A percentile compares a stretch with the other conserved stretches of the same genome.
Conservation (phyloP, 1,140 invertebrate genomes). For the Dendrolimus punctatus region DNA sequence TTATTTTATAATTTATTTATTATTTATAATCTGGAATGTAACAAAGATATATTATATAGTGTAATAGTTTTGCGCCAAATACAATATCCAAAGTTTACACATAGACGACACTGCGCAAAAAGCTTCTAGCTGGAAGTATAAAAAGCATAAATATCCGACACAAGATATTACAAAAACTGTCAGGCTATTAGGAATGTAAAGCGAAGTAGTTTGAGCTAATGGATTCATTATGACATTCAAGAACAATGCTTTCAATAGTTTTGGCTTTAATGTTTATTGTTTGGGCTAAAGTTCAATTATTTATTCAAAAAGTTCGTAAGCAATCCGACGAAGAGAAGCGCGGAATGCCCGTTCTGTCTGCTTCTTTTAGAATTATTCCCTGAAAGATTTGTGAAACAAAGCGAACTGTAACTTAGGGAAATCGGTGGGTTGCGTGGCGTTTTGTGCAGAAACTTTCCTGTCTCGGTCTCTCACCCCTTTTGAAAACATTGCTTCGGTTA, state of each 20-base stretch:
- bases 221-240: neutral
- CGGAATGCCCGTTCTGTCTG: constrained; percentile 19
- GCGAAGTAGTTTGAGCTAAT: constrained; percentile 3
- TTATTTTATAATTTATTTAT: too few relatives aligned
- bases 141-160: too few relatives aligned
- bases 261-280: constrained; percentile 10
- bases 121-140: too few relatives aligned
- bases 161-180: too few relatives aligned
- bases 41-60: too few relatives aligned
- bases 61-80: too few relatives aligned
- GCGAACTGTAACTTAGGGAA: constrained; percentile 38
- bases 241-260: constrained; percentile 10
- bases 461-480: constrained; percentile 16
- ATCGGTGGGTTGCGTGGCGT: constrained; percentile 20
- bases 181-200: neutral
- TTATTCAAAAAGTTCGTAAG: constrained; percentile 24
- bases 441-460: neutral
- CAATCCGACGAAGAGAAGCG: constrained; percentile 6
- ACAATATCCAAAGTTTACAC: too few relatives aligned
- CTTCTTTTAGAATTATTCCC: constrained; percentile 21
- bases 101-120: too few relatives aligned
- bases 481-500: constrained; percentile 25
- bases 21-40: too few relatives aligned
- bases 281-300: constrained; percentile 9
- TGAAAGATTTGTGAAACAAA: constrained; percentile 45